phyloP scores from a whole-genome alignment of 2,113 vertebrate species.

The Stegostoma tigrinum region DNA sequence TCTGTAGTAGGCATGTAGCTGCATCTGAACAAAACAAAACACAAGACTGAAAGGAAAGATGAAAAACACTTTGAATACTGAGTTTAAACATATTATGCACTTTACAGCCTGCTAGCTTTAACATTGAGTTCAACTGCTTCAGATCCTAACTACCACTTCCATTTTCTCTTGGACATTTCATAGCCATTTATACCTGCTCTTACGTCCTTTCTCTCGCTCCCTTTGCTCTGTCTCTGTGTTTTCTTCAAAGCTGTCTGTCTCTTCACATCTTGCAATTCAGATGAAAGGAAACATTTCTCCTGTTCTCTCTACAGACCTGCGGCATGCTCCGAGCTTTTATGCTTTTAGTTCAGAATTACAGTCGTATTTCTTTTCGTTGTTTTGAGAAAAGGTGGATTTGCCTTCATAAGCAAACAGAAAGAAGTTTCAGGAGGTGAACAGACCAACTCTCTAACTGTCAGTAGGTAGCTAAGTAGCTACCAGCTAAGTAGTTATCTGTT shows the following conservation, averaged over 20 bases:
- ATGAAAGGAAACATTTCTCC: not conserved
- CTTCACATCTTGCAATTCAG: not conserved
- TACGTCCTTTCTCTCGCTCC: not conserved
- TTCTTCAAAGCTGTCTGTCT: not conserved
- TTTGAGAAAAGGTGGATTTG: not conserved
- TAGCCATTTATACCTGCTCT: not conserved
- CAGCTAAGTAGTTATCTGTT: no score
- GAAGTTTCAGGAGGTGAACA: not conserved
- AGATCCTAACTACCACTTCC: not conserved
- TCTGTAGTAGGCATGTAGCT: not conserved
- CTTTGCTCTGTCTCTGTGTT: not conserved
- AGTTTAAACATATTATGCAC: not conserved
- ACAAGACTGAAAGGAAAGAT: not conserved
- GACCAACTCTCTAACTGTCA: not conserved
- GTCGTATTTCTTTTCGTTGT: not conserved
- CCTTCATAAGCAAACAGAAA: not conserved
- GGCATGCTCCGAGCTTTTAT: not conserved
- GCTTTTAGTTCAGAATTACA: not conserved
- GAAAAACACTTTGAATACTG: not conserved
- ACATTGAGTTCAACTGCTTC: not conserved
- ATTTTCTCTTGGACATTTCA: not conserved
- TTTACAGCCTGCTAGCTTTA: not conserved
- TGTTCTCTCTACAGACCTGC: not conserved
- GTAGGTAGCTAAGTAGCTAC: no score
- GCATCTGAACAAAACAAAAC: not conserved